A percentile compares a stretch with the other conserved stretches of the same genome.
phyloP scores from a whole-genome alignment of 2,113 vertebrate species.

The Daphoenositta chrysoptera region DNA sequence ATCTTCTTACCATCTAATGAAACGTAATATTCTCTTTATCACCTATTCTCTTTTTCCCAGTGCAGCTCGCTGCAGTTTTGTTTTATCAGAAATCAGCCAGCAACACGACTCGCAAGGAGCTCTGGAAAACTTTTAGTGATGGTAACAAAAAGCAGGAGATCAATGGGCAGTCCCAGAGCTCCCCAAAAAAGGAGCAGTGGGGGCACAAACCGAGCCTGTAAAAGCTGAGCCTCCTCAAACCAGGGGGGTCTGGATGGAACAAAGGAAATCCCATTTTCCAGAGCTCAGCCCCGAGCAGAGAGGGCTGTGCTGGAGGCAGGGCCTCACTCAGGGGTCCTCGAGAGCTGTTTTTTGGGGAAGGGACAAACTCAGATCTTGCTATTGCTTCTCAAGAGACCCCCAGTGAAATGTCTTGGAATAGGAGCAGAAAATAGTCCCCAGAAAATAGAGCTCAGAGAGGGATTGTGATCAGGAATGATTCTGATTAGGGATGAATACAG shows the following conservation, averaged over 20 bases:
- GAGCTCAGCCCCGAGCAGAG: background rate
- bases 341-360: background rate
- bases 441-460: background rate
- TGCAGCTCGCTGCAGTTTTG: background rate
- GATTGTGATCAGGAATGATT: background rate
- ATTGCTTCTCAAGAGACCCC: background rate
- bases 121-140: background rate
- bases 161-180: background rate
- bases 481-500: background rate
- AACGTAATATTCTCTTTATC: slow-evolving; percentile 45
- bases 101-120: background rate
- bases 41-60: slow-evolving; percentile 35
- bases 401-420: background rate
- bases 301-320: background rate
- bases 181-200: background rate
- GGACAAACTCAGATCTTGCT: background rate
- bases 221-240: background rate
- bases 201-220: background rate
- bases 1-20: slow-evolving; percentile 7
- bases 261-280: background rate
- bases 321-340: background rate
- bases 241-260: background rate
- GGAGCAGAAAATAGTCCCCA: background rate
- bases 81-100: slow-evolving; percentile 21
- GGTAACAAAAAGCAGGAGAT: background rate